These are phyloP conservation scores for Stenotaenia linearis DNA, from an alignment of 2,888 invertebrate genomes.

Conservation along the genomic window DNA sequence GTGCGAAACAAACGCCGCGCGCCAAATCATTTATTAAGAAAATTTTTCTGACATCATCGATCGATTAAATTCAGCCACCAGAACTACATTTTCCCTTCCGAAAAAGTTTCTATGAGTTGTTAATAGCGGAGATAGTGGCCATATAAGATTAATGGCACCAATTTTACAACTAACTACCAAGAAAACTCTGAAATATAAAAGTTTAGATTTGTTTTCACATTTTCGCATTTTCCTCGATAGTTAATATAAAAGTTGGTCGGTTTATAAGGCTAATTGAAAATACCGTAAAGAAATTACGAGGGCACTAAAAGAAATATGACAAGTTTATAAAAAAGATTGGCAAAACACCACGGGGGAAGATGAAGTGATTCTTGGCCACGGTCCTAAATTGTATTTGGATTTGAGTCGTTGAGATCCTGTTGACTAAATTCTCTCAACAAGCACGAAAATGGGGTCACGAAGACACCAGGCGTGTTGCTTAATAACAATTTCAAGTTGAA, in stretches of 20 bases:
- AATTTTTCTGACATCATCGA: too few species aligned
- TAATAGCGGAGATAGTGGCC: background rate
- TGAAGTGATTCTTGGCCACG: background rate
- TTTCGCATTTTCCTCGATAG: too few species aligned
- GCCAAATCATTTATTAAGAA: too few species aligned
- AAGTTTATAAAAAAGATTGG: too few species aligned
- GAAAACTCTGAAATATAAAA: background rate
- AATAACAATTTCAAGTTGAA: background rate
- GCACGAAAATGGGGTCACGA: background rate
- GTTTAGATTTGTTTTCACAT: too few species aligned
- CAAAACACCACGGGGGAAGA: background rate
- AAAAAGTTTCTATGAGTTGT: background rate
- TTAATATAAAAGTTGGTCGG: too few species aligned
- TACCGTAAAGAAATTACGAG: too few species aligned
- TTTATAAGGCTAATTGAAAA: too few species aligned
- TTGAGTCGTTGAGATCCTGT: background rate
- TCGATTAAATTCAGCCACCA: too few species aligned
- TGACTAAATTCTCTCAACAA: background rate
- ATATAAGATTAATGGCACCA: slow-evolving; percentile 24
- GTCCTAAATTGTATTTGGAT: background rate
- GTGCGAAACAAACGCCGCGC: too few species aligned
- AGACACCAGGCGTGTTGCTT: background rate
- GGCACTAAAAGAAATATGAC: too few species aligned
- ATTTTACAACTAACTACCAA: background rate
- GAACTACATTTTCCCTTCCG: too few species aligned